phyloP scores from a whole-genome alignment of 2,113 vertebrate species.

The Danio rerio region DNA sequence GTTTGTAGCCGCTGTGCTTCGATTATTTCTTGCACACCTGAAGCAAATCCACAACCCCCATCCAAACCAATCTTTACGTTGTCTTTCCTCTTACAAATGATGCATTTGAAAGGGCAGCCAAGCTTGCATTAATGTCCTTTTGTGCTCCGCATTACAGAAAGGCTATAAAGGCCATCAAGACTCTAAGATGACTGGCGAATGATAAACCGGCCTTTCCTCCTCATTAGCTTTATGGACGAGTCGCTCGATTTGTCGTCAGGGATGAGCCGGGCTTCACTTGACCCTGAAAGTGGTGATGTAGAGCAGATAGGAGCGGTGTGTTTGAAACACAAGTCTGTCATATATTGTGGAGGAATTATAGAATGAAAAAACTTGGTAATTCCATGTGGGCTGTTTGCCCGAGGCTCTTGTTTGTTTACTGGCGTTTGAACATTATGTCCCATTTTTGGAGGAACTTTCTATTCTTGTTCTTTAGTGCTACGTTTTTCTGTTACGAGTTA shows the following conservation, averaged over 20 bases:
- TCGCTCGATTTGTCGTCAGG: conserved; percentile 41
- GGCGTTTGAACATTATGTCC: neutral
- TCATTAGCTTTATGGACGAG: conserved; percentile 55
- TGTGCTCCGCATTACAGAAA: conserved; percentile 7
- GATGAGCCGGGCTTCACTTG: conserved; percentile 24
- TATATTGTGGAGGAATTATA: conserved; percentile 8
- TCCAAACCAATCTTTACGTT: neutral
- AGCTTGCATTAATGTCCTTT: conserved; percentile 18
- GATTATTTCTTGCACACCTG: neutral
- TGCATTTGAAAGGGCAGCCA: conserved; percentile 25
- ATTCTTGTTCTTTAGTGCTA: neutral
- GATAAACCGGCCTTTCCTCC: conserved; percentile 54
- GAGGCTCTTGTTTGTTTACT: neutral
- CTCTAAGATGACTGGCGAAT: conserved; percentile 47
- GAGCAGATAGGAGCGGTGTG: neutral
- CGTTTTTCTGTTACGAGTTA: neutral
- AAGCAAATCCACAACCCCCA: neutral
- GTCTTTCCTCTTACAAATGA: conserved; percentile 27
- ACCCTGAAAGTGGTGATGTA: neutral
- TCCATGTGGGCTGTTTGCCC: conserved; percentile 7
- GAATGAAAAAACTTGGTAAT: neutral
- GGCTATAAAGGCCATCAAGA: conserved; percentile 39
- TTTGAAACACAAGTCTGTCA: conserved; percentile 11
- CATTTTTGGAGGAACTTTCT: neutral
- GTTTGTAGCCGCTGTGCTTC: neutral